Evolutionary conservation across 2,888 invertebrate genomes (phyloP).

Genomic region (Cephus runcator): DNA sequence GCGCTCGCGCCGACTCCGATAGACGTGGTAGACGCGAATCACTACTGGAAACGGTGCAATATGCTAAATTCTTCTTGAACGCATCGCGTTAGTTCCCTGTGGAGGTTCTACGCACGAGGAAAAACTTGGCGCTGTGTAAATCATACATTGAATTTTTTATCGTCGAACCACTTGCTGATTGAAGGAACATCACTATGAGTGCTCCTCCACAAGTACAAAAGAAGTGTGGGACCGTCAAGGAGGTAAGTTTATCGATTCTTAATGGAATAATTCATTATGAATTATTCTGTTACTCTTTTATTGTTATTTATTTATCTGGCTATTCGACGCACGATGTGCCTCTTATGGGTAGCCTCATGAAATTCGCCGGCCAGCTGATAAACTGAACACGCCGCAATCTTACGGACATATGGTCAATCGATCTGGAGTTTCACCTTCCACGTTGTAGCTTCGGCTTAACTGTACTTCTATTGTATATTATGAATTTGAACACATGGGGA

Average conservation of each 20-base stretch:
- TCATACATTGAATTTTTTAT: neutral
- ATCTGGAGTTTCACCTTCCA: neutral
- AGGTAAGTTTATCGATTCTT: constrained; percentile 65
- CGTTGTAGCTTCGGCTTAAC: neutral
- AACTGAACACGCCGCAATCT: neutral
- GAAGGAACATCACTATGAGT: constrained; percentile 19
- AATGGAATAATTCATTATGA: neutral
- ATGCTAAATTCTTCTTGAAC: constrained; percentile 50
- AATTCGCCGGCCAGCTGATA: neutral
- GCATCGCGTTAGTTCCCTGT: constrained; percentile 19
- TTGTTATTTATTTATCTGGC: neutral
- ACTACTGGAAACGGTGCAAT: constrained; percentile 28
- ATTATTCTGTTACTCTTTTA: neutral
- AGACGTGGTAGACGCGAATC: constrained; percentile 50
- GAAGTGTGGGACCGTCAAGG: constrained; percentile 72
- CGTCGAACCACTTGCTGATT: neutral
- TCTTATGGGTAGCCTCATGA: neutral
- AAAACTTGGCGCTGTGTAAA: neutral
- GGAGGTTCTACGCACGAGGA: constrained; percentile 26
- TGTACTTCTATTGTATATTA: neutral
- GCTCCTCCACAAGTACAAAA: constrained; percentile 64
- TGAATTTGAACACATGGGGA: neutral
- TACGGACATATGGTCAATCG: neutral
- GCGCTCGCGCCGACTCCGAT: constrained; percentile 52
- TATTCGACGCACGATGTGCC: neutral